These are phyloP conservation scores for Belonocnema kinseyi DNA, from an alignment of 1,140 invertebrate species.

Conservation along the genomic window DNA sequence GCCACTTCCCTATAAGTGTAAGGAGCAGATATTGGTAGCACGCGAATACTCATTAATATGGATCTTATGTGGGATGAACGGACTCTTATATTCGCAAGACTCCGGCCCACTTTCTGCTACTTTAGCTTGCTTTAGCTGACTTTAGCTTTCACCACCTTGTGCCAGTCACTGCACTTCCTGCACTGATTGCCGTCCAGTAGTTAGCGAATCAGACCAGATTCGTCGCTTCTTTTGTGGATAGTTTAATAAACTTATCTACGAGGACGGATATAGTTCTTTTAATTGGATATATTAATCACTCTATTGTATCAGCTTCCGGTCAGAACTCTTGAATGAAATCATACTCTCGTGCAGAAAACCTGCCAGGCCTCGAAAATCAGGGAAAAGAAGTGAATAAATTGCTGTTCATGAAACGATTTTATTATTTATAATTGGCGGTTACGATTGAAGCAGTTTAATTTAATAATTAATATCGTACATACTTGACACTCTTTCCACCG, in stretches of 20 bases:
- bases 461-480: no score
- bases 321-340: background rate
- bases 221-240: conserved; percentile 26
- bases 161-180: conserved; percentile 73
- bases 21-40: conserved; percentile 27
- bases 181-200: conserved; percentile 69
- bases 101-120: conserved; percentile 65
- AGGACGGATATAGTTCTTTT: conserved; percentile 12
- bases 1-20: conserved; percentile 23
- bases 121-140: conserved; percentile 46
- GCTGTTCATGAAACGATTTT: no score
- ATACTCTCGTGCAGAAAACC: no score
- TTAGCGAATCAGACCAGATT: conserved; percentile 29
- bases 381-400: no score
- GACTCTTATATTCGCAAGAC: conserved; percentile 53
- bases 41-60: conserved; percentile 50
- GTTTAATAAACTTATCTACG: conserved; percentile 13
- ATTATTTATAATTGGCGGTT: no score
- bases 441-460: no score
- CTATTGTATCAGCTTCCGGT: conserved; percentile 6
- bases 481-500: no score
- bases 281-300: conserved; percentile 19
- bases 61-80: conserved; percentile 51
- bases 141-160: conserved; percentile 69
- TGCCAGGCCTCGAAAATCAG: no score